phyloP scores from a whole-genome alignment of 2,113 vertebrate species.

The Hemiscyllium ocellatum region DNA sequence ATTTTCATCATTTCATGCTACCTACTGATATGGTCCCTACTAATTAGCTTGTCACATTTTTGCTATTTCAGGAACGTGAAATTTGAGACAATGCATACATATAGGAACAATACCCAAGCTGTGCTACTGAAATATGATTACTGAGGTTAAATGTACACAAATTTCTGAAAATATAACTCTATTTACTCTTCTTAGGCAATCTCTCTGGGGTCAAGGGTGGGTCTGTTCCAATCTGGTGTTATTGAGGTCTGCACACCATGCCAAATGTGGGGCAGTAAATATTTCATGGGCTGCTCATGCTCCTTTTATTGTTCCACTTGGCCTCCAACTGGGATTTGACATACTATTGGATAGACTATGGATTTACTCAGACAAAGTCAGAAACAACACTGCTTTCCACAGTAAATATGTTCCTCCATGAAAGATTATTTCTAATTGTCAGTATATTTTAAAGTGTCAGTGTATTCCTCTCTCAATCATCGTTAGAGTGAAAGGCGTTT shows the following conservation, averaged over 20 bases:
- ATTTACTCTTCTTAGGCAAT: not conserved
- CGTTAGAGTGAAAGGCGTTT: not conserved
- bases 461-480: not conserved
- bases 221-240: too few species aligned
- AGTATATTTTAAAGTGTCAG: not conserved
- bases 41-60: not conserved
- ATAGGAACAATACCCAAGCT: not conserved
- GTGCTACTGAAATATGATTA: not conserved
- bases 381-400: not conserved
- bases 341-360: too few species aligned
- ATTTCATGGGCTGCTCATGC: too few species aligned
- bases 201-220: too few species aligned
- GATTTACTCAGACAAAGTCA: not conserved
- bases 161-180: not conserved
- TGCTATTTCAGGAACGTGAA: not conserved
- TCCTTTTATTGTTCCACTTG: too few species aligned
- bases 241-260: too few species aligned
- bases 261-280: too few species aligned
- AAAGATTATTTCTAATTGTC: constrained; percentile 4
- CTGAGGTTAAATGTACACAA: not conserved
- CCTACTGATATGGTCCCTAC: not conserved
- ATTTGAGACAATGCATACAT: not conserved
- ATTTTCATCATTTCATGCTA: not conserved
- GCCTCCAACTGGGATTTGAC: too few species aligned
- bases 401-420: not conserved